Percentiles rank a stretch among this genome's conserved stretches.
These are phyloP conservation scores for Lepidocolaptes lacrymiger DNA, from an alignment of 2,797 vertebrate species.

Conservation along the genomic window DNA sequence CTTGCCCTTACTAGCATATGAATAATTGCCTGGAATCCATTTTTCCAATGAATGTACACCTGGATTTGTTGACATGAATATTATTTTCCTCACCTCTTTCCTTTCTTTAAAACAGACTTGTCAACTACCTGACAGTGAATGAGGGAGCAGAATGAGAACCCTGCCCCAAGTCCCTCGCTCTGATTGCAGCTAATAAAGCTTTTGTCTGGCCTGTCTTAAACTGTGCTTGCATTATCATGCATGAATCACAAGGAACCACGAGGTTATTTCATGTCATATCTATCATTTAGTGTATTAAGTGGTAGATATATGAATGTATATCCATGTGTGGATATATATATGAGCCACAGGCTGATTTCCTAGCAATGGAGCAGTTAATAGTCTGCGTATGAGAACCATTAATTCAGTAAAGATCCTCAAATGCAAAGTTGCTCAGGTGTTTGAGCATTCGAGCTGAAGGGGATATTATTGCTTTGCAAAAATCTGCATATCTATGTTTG, in stretches of 20 bases:
- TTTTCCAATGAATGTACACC: background rate
- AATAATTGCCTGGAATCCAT: background rate
- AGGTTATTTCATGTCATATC: background rate
- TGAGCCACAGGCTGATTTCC: background rate
- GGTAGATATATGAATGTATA: background rate
- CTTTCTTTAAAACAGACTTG: background rate
- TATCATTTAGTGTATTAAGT: background rate
- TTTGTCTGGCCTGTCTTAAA: background rate
- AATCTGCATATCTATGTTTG: background rate
- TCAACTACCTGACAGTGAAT: background rate
- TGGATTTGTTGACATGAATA: background rate
- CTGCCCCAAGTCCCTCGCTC: background rate
- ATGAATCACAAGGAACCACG: background rate
- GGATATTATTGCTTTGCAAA: background rate
- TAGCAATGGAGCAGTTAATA: background rate
- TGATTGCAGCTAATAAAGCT: background rate
- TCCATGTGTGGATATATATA: too few relatives aligned
- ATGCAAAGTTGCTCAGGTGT: background rate
- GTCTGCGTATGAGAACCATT: background rate
- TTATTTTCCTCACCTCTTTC: background rate
- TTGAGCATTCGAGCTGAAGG: background rate
- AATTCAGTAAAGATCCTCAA: background rate
- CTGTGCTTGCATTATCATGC: background rate
- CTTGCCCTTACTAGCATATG: background rate
- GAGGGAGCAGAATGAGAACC: too few relatives aligned